Evolutionary conservation across 2,113 vertebrate genomes (phyloP).

Genomic region (Percina caprodes): DNA sequence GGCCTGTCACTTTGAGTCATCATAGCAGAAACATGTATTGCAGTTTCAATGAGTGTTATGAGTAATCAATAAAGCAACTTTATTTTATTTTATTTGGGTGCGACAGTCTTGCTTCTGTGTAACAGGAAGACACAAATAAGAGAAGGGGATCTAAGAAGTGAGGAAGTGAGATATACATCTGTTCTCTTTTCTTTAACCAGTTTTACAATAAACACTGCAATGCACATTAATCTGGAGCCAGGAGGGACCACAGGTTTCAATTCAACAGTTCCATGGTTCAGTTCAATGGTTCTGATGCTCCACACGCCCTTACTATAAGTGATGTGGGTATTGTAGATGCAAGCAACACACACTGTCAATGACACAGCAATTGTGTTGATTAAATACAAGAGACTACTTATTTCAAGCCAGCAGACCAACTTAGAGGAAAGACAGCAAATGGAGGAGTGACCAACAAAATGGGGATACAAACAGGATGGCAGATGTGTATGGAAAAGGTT

Average conservation of each 20-base stretch:
- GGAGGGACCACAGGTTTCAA: background rate
- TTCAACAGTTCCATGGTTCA: background rate
- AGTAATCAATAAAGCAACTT: background rate
- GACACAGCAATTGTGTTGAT: background rate
- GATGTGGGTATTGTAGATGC: background rate
- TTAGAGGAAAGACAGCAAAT: background rate
- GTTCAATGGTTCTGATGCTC: background rate
- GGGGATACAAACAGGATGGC: background rate
- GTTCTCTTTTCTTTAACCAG: slow-evolving; percentile 12
- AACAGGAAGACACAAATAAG: slow-evolving; percentile 47
- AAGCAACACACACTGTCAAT: slow-evolving; percentile 3
- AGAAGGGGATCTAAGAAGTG: slow-evolving; percentile 17
- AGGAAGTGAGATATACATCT: slow-evolving; percentile 70
- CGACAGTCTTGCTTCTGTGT: background rate
- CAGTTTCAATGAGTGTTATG: background rate
- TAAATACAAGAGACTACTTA: background rate
- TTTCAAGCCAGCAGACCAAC: background rate
- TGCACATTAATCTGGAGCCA: background rate
- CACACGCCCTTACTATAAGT: background rate
- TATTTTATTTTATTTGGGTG: background rate
- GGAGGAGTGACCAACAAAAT: background rate
- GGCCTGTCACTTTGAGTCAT: background rate
- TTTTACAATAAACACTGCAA: background rate
- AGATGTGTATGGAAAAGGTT: background rate
- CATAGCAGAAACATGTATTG: background rate